Evolutionary conservation across 2,797 vertebrate genomes (phyloP), one percentile per base, ranked within the genome.

Genomic region (Crocidura indochinensis): DNA sequence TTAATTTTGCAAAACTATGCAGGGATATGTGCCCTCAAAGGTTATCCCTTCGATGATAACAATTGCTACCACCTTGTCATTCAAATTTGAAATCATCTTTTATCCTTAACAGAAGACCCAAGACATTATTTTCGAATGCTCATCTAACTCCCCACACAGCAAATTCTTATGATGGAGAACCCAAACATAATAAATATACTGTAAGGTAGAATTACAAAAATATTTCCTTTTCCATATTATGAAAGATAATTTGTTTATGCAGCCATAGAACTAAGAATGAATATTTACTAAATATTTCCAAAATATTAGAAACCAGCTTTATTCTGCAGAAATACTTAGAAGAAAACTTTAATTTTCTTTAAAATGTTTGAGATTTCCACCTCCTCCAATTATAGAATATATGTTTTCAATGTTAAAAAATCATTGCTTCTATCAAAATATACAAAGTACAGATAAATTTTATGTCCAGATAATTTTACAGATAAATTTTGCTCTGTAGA

Each of bases 21-120:
- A 76, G 88, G 68, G 26, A 17, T 10, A 2, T 29, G 3, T 38
- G 1, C 15, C 6, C 44, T 22, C 11, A 44, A 73, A 10, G 1
- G 31, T 62, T 17, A 80, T 15, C 51, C 10, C 26, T 31, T 64
- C 79, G 56, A 44, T 17, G 22, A 69, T 10, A 64, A 75, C 10
- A 26, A 31, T 4, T 60, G 22, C 14, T 60, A 51, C 46, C 8
- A 64, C 2, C 2, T 60, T 72, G 4, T n/a, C 62, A 83, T 24
- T 73, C 91, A 87, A 91, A 74, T 3, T 27, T 56, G 7, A 68
- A 84, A 65, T 4, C 9, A 79, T 74, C 47, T 91, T 75, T 86
- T 65, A 86, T 88, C 31, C 1, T 69, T 80, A 27, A 1, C 26
- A 73, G 51, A 85, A 91, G 82, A 44, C 7, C 71, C 53, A 69